Conservation (phyloP, 2,113 vertebrate genomes). For the Pygathrix nemaeus region DNA sequence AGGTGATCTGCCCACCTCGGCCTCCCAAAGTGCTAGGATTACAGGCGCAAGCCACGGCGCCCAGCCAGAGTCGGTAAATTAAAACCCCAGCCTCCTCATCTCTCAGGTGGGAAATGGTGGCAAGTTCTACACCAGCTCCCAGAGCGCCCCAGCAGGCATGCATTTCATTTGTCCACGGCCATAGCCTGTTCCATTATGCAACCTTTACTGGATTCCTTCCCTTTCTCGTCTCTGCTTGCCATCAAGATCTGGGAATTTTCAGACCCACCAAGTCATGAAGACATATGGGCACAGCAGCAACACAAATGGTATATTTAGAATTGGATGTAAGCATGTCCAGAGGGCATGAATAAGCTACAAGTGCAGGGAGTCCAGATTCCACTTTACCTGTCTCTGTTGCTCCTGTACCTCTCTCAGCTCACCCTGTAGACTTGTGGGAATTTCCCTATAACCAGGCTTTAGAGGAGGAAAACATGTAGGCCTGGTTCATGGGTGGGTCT, state of each 20-base stretch:
- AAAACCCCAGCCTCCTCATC: no score
- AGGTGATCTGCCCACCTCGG: no score
- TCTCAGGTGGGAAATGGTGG: neutral
- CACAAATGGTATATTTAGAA: neutral
- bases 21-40: no score
- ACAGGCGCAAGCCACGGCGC: no score
- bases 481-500: neutral
- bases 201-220: neutral
- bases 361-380: neutral
- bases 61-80: fast-evolving
- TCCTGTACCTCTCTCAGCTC: neutral
- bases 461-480: neutral
- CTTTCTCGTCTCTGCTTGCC: neutral
- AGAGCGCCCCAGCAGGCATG: neutral
- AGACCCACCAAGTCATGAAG: neutral
- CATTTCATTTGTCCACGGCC: neutral
- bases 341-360: fast-evolving
- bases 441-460: neutral
- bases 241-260: neutral
- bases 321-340: fast-evolving
- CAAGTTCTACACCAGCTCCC: neutral
- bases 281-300: neutral
- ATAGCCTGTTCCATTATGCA: neutral
- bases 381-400: neutral
- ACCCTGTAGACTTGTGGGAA: neutral